phyloP scores from a whole-genome alignment of 2,113 vertebrate species.

The Diadophis punctatus region DNA sequence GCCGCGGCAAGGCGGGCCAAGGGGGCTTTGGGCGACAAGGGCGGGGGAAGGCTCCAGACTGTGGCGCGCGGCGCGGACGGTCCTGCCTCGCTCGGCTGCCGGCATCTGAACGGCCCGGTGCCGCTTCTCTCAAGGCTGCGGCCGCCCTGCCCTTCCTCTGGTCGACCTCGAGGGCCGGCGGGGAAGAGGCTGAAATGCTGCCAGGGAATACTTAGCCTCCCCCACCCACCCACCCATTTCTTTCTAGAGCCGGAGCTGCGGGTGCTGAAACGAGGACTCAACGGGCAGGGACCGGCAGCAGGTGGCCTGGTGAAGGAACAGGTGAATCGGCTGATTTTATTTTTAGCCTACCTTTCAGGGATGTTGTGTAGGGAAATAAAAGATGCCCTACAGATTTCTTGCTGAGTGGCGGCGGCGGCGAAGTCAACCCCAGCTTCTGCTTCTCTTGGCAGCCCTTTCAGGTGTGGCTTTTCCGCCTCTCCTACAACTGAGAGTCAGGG shows the following conservation, averaged over 20 bases:
- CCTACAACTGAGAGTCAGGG: neutral
- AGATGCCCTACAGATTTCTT: neutral
- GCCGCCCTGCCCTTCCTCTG: no score
- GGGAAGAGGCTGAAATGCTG: neutral
- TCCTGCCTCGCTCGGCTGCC: neutral
- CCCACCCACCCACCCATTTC: rapidly evolving
- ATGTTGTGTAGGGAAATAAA: neutral
- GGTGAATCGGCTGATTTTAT: neutral
- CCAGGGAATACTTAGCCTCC: neutral
- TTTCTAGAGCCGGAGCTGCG: neutral
- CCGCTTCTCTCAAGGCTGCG: no score
- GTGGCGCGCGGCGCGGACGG: neutral
- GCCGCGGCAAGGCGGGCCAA: neutral
- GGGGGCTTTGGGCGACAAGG: neutral
- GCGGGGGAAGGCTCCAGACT: no score
- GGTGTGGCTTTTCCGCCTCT: neutral
- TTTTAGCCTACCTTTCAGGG: neutral
- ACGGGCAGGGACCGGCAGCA: neutral
- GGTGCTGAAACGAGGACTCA: neutral
- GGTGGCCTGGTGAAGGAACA: neutral
- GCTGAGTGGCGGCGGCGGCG: neutral
- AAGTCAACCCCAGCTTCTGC: neutral
- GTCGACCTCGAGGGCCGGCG: neutral
- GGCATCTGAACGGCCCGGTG: neutral
- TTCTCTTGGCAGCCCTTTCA: neutral